Evolutionary conservation across 2,797 vertebrate genomes (phyloP), one percentile per base, ranked within the genome.

Genomic region (Periophthalmus magnuspinnatus): DNA sequence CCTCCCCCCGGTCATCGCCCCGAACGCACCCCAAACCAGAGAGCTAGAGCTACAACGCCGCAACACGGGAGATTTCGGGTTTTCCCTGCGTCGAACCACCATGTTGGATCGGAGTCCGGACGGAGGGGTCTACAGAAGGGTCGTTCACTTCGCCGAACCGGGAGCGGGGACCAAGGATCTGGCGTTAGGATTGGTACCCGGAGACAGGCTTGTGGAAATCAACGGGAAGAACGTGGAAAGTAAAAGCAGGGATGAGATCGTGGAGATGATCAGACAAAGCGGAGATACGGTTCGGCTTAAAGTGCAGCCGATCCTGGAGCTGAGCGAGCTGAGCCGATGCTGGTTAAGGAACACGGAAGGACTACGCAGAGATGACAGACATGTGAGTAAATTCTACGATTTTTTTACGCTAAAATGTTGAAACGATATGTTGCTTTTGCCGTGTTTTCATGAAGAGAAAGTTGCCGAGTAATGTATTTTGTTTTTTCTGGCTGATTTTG

Each of bases 231-330:
- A 99, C 0, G 97, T 98, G 92, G 97, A 99, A 83, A 98, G 78
- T 88, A 98, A 96, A 85, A 95, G 91, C 81, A 92, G 97, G 50
- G 97, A 98, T 2, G 97, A 99, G 91, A 99, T 99, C 0, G 97
- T 99, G 85, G 97, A 99, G 91, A 98, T 97, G 96, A 99, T 99
- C 85, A 96, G 97, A 63, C 97, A 98, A 89, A 98, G 97, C 0
- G 97, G 97, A 0, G 97, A 99, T 79, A 94, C 94, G 0, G 97
- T 98, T 58, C 91, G 95, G 71, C 93, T 99, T 81, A 98, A 97
- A 86, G 97, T 99, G 82, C 97, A 98, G 83, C 94, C 97, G 60
- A 99, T 99, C 86, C 93, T 96, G 75, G 97, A 99, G 91, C 93
- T 99, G 85, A 97, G 96, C 0, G 97, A 99, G 92, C 91, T 99